Conservation (phyloP, 2,113 vertebrate species). For the Corythaixoides concolor region DNA sequence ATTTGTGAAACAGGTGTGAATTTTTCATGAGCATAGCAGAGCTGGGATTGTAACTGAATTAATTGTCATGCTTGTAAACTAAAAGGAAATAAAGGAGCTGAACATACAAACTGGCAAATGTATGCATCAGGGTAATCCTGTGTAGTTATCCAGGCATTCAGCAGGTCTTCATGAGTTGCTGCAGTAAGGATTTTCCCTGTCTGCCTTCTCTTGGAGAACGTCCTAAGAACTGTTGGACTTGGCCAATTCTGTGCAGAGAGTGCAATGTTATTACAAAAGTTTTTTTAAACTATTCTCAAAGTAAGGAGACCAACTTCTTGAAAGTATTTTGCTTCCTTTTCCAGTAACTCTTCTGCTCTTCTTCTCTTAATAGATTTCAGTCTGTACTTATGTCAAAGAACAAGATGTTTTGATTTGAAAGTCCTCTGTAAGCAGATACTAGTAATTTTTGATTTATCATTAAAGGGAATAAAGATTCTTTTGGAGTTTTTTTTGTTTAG, state of each 20-base stretch:
- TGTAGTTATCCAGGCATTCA: neutral
- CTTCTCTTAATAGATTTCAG: neutral
- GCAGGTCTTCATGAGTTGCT: constrained; percentile 21
- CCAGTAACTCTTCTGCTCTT: neutral
- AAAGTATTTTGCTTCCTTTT: neutral
- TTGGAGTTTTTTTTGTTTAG: neutral
- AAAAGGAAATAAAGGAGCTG: constrained; percentile 7
- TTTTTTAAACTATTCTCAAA: neutral
- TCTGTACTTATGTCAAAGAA: neutral
- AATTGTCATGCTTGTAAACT: neutral
- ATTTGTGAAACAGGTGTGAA: neutral
- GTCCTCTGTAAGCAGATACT: neutral
- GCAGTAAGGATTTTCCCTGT: neutral
- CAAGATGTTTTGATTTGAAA: neutral
- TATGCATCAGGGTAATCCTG: neutral
- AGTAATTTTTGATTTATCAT: neutral
- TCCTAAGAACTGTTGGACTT: neutral
- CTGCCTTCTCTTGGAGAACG: neutral
- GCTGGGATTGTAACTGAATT: neutral
- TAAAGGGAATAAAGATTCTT: neutral
- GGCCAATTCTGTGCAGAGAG: neutral
- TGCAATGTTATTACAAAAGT: neutral
- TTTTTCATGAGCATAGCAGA: constrained; percentile 5
- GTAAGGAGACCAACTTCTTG: neutral
- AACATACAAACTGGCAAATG: neutral